phyloP scores from a whole-genome alignment of 2,888 invertebrate species.

The Thera britannica region DNA sequence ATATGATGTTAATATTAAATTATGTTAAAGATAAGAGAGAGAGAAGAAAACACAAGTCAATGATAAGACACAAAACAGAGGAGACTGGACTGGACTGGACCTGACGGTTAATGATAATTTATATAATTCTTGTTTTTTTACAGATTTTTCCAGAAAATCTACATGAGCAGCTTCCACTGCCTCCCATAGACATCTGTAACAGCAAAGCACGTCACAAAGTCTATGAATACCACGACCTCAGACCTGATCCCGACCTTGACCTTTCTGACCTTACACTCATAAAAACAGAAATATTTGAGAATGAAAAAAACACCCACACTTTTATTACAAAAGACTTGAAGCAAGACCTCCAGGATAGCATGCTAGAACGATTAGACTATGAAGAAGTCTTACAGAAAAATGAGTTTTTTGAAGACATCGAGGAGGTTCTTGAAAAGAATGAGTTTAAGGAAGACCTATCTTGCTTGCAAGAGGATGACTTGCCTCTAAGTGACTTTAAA shows the following conservation, averaged over 20 bases:
- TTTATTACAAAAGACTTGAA: conserved; percentile 19
- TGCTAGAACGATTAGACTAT: conserved; percentile 7
- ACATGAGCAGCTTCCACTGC: conserved; percentile 16
- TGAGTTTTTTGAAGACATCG: conserved; percentile 12
- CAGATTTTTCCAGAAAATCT: conserved; percentile 21
- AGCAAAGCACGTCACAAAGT: conserved; percentile 12
- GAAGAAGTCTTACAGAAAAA: conserved; percentile 17
- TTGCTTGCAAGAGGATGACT: conserved; percentile 17
- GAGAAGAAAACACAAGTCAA: too few species aligned
- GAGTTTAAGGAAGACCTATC: conserved; percentile 11
- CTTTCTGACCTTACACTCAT: conserved; percentile 4
- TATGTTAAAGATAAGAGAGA: too few species aligned
- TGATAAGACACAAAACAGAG: too few species aligned
- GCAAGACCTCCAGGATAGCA: neutral
- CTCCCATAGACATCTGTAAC: conserved; percentile 11
- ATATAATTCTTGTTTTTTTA: neutral
- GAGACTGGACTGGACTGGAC: too few species aligned
- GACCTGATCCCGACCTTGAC: conserved; percentile 9
- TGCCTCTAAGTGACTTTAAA: conserved; percentile 25
- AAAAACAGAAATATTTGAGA: conserved; percentile 20
- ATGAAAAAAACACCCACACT: conserved; percentile 8
- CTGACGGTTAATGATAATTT: too few species aligned
- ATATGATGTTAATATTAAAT: too few species aligned
- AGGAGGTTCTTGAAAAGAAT: conserved; percentile 8
- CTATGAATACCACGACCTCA: conserved; percentile 7